phyloP scores from a whole-genome alignment of 2,888 invertebrate species.

The Drosophila setosimentum region DNA sequence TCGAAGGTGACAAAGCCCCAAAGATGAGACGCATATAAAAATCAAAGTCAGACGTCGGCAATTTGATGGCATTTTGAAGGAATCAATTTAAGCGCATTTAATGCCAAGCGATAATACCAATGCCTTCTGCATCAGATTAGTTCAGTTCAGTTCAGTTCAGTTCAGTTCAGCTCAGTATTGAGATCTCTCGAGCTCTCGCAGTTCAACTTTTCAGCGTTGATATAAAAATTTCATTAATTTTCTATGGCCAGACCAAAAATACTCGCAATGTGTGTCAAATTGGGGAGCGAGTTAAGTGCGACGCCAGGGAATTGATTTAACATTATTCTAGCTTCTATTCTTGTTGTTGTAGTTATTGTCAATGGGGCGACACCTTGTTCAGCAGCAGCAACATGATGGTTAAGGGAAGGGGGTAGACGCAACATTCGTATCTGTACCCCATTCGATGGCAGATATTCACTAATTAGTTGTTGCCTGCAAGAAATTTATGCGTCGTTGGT shows the following conservation, averaged over 20 bases:
- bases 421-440: conserved; percentile 50
- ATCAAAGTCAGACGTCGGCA: conserved; percentile 61
- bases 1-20: conserved; percentile 54
- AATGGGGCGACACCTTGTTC: conserved; percentile 72
- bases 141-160: conserved; percentile 10
- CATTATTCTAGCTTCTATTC: conserved; percentile 48
- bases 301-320: conserved; percentile 73
- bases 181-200: conserved; percentile 13
- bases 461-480: conserved; percentile 76
- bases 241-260: conserved; percentile 62
- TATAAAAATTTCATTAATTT: conserved; percentile 78
- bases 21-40: conserved; percentile 64
- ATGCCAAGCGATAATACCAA: conserved; percentile 67
- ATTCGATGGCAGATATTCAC: conserved; percentile 65
- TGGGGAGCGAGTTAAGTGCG: conserved; percentile 72
- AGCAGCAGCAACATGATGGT: conserved; percentile 6
- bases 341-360: conserved; percentile 30
- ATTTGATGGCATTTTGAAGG: conserved; percentile 74
- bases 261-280: conserved; percentile 60
- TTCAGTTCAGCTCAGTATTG: conserved; percentile 10
- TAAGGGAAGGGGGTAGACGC: background rate
- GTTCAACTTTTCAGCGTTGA: conserved; percentile 42
- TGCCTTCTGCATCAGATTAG: conserved; percentile 48
- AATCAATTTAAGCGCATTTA: conserved; percentile 81
- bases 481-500: conserved; percentile 79